Evolutionary conservation across 1,140 invertebrate species (phyloP).

Genomic region (Pantala flavescens): DNA sequence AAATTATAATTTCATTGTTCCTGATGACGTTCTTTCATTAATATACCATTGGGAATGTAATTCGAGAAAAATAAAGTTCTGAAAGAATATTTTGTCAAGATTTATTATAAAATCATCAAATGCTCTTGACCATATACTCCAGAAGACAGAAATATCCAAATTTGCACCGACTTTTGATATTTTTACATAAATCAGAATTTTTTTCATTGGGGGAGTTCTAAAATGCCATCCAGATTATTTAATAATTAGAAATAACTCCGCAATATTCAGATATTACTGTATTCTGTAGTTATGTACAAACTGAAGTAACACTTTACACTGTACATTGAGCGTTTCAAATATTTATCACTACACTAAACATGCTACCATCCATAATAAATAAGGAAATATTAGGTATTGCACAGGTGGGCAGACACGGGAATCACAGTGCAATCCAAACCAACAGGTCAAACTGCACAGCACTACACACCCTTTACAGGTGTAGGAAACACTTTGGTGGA

Average conservation of each 20-base stretch:
- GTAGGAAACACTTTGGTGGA: slow-evolving; percentile 23
- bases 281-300: slow-evolving; percentile 20
- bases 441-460: slow-evolving; percentile 19
- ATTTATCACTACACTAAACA: slow-evolving; percentile 25
- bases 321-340: slow-evolving; percentile 27
- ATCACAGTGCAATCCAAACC: slow-evolving; percentile 19
- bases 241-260: slow-evolving; percentile 6
- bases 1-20: no score
- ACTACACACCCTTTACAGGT: slow-evolving; percentile 21
- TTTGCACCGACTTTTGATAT: slow-evolving; percentile 25
- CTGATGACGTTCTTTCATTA: no score
- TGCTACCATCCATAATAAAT: slow-evolving; percentile 23
- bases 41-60: neutral
- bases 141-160: slow-evolving; percentile 27
- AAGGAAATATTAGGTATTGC: slow-evolving; percentile 22
- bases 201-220: neutral
- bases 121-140: slow-evolving; percentile 27
- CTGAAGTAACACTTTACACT: slow-evolving; percentile 26
- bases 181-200: slow-evolving; percentile 14
- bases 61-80: neutral
- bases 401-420: slow-evolving; percentile 20
- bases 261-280: slow-evolving; percentile 23
- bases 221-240: slow-evolving; percentile 11
- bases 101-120: slow-evolving; percentile 31
- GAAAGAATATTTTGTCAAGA: slow-evolving; percentile 24